These are phyloP conservation scores for Blastomussa wellsi DNA, from an alignment of 92 coral and sea anemone genomes.

Conservation along the genomic window DNA sequence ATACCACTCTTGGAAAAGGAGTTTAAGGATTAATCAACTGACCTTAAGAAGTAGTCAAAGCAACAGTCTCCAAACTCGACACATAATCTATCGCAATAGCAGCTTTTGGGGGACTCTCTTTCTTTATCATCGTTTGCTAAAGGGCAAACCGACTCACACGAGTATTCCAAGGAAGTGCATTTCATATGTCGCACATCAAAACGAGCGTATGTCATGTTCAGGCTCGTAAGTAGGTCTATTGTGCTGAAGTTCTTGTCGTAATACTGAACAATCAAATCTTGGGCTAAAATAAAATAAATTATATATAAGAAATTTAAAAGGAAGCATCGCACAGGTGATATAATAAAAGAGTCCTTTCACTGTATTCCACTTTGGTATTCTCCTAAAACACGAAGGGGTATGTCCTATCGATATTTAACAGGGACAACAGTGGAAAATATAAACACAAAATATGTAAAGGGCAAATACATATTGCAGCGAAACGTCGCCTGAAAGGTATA, in stretches of 20 bases:
- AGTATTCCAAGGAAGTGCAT: background rate
- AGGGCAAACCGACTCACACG: conserved; percentile 11
- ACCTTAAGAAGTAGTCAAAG: conserved; percentile 33
- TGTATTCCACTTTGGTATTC: too few relatives aligned
- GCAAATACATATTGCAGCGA: too few relatives aligned
- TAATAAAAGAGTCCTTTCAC: too few relatives aligned
- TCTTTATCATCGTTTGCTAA: background rate
- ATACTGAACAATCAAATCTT: conserved; percentile 20
- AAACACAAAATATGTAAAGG: too few relatives aligned
- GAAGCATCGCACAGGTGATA: background rate
- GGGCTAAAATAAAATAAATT: background rate
- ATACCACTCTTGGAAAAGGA: background rate
- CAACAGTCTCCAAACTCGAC: conserved; percentile 37
- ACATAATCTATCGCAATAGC: conserved; percentile 33
- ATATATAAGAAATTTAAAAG: background rate
- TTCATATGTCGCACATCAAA: conserved; percentile 9
- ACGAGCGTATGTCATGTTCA: background rate
- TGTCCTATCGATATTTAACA: too few relatives aligned
- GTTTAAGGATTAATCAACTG: background rate
- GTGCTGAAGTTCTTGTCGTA: conserved; percentile 1
- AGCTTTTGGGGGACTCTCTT: background rate
- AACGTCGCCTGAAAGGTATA: too few relatives aligned
- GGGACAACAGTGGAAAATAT: too few relatives aligned
- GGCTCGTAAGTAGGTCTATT: background rate
- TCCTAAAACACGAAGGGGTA: too few relatives aligned